These are phyloP conservation scores for Delphinapterus leucas DNA, from an alignment of 2,113 vertebrate genomes.

Conservation along the genomic window DNA sequence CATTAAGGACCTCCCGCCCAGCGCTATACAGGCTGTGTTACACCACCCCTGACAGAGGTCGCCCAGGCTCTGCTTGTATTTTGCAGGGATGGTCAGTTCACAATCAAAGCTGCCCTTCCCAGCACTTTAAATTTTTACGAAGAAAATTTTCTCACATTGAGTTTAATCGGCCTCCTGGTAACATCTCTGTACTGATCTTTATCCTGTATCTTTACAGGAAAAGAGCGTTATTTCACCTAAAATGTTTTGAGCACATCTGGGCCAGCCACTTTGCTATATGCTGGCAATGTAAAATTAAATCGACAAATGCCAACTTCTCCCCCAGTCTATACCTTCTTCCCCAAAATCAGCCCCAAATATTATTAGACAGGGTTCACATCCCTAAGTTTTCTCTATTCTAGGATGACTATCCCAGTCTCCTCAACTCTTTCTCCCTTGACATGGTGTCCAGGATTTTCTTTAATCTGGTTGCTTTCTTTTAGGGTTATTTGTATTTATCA, in stretches of 20 bases:
- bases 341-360: neutral
- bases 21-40: neutral
- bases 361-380: neutral
- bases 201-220: neutral
- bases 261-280: neutral
- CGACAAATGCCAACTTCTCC: neutral
- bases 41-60: accelerated
- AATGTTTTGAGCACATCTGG: neutral
- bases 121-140: neutral
- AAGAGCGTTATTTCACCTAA: neutral
- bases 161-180: neutral
- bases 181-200: neutral
- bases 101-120: neutral
- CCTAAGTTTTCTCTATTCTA: neutral
- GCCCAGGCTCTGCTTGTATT: neutral
- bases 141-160: neutral
- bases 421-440: neutral
- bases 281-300: neutral
- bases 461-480: neutral
- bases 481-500: neutral
- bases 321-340: neutral
- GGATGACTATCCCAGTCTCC: neutral
- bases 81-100: neutral
- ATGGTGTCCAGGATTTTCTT: neutral
- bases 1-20: neutral